Conservation (phyloP, 1,140 invertebrate species). For the Drosophila pallidifrons region DNA sequence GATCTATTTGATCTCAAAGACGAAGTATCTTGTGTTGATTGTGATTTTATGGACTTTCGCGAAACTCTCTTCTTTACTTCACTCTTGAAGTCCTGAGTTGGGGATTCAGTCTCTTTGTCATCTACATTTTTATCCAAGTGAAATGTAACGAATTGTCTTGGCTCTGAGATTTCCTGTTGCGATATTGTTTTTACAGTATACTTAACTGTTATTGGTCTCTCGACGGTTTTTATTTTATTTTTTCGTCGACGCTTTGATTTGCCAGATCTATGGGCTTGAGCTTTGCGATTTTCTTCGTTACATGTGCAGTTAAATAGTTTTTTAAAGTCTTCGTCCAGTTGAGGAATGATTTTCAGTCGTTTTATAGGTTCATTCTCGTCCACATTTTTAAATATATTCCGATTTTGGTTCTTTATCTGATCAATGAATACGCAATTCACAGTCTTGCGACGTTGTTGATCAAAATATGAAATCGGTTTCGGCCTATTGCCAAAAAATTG, state of each 20-base stretch:
- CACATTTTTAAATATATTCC: slow-evolving; percentile 19
- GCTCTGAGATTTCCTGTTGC: not conserved
- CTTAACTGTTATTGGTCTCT: not conserved
- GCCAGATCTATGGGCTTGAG: too few relatives aligned
- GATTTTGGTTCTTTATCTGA: slow-evolving; percentile 13
- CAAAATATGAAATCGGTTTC: slow-evolving; percentile 15
- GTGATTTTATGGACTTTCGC: too few relatives aligned
- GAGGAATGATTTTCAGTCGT: not conserved
- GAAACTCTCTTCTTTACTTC: too few relatives aligned
- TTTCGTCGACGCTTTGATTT: not conserved
- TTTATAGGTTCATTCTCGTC: not conserved
- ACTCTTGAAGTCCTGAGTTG: too few relatives aligned
- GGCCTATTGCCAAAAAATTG: slow-evolving; percentile 24
- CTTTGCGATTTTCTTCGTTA: not conserved
- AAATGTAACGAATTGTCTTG: not conserved
- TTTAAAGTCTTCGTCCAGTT: slow-evolving; percentile 11
- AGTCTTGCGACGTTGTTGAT: not conserved
- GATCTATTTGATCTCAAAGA: too few relatives aligned
- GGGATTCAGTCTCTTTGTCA: too few relatives aligned
- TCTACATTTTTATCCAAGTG: too few relatives aligned
- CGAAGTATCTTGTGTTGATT: too few relatives aligned
- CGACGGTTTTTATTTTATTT: not conserved
- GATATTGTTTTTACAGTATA: not conserved
- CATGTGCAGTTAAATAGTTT: not conserved
- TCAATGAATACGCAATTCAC: slow-evolving; percentile 5